These are phyloP conservation scores for Melanotaenia trifasciata DNA, from an alignment of 2,797 vertebrate species.

Conservation along the genomic window DNA sequence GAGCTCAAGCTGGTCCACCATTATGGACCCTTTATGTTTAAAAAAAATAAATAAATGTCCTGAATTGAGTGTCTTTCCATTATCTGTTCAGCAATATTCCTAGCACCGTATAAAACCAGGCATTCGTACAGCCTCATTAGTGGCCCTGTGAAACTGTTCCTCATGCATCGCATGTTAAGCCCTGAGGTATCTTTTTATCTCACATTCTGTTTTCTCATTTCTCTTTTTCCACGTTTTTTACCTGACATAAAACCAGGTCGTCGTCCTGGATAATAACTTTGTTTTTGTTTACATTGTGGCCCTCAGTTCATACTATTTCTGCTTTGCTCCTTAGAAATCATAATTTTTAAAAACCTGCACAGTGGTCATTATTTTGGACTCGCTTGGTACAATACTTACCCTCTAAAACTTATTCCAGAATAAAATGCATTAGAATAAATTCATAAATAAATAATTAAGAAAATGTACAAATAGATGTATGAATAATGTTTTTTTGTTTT, in stretches of 20 bases:
- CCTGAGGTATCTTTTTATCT: neutral
- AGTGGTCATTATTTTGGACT: neutral
- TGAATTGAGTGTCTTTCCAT: constrained; percentile 16
- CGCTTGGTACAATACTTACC: neutral
- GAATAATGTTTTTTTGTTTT: no score
- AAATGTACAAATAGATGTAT: neutral
- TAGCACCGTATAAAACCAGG: neutral
- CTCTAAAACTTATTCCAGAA: neutral
- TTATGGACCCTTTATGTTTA: constrained; percentile 70
- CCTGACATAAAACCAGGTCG: neutral
- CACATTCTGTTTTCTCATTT: neutral
- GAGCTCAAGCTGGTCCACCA: constrained; percentile 72
- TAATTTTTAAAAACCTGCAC: neutral
- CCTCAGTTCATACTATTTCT: neutral
- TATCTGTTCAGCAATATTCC: neutral
- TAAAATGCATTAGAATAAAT: neutral
- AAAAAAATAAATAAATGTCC: constrained; percentile 34
- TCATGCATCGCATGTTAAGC: neutral
- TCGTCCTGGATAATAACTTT: neutral
- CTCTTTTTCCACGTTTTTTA: neutral
- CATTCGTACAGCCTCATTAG: constrained; percentile 4
- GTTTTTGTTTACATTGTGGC: neutral
- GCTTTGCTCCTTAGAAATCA: neutral
- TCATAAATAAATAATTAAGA: neutral
- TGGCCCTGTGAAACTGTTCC: neutral